These are phyloP conservation scores for Chunga burmeisteri DNA, from an alignment of 2,113 vertebrate genomes.

Conservation along the genomic window DNA sequence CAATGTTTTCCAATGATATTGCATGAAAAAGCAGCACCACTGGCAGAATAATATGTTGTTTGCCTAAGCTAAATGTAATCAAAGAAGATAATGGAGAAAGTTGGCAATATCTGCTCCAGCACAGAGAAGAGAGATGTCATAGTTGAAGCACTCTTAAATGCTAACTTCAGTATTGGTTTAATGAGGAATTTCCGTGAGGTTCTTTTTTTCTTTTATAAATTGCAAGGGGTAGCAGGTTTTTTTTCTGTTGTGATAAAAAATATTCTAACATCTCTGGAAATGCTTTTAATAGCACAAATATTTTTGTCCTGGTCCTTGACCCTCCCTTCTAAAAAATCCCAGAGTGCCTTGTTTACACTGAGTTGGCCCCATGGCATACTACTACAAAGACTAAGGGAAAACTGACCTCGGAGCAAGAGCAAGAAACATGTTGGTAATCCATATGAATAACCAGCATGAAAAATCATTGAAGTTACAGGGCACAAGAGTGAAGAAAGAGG, in stretches of 20 bases:
- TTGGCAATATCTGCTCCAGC: background rate
- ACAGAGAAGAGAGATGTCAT: background rate
- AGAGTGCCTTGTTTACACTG: background rate
- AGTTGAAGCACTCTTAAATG: background rate
- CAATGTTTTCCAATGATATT: background rate
- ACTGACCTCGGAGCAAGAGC: background rate
- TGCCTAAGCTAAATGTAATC: background rate
- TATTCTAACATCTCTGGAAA: background rate
- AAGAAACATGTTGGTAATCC: background rate
- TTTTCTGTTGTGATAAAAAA: background rate
- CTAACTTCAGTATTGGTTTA: background rate
- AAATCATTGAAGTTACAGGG: background rate
- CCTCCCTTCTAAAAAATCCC: accelerated
- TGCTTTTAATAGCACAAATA: background rate
- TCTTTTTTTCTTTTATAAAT: background rate
- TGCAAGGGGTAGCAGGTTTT: background rate
- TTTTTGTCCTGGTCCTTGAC: background rate
- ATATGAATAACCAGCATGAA: background rate
- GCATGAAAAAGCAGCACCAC: background rate
- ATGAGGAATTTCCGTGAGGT: background rate
- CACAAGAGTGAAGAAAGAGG: background rate
- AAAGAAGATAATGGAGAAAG: background rate
- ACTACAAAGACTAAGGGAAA: background rate
- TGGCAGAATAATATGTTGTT: background rate
- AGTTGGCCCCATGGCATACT: background rate